These are phyloP conservation scores for Numenius phaeopus DNA, from an alignment of 2,797 vertebrate genomes.

Conservation along the genomic window DNA sequence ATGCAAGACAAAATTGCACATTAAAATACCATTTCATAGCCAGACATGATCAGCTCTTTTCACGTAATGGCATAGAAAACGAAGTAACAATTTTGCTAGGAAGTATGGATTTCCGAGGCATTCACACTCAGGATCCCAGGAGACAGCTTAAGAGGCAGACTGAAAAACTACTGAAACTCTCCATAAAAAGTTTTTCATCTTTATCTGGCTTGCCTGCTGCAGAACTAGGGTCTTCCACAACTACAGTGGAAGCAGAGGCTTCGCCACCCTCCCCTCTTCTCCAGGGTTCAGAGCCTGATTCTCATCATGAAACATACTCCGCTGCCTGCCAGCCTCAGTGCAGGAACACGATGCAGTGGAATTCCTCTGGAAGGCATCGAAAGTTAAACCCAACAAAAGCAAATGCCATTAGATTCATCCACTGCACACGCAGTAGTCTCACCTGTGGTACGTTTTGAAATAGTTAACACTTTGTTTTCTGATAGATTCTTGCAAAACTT, in stretches of 20 bases:
- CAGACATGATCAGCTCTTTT: not conserved
- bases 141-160: not conserved
- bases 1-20: not conserved
- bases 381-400: not conserved
- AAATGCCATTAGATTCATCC: not conserved
- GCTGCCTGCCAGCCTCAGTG: not conserved
- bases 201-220: not conserved
- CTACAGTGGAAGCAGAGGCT: not conserved
- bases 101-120: not conserved
- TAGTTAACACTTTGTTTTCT: slow-evolving; percentile 98
- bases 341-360: not conserved
- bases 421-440: slow-evolving; percentile 13
- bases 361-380: not conserved
- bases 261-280: not conserved
- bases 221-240: not conserved
- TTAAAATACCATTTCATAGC: not conserved
- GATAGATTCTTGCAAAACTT: slow-evolving; percentile 97
- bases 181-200: not conserved
- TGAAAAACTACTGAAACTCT: not conserved
- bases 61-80: not conserved
- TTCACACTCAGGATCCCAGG: not conserved
- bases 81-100: not conserved
- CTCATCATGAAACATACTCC: not conserved
- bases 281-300: not conserved
- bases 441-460: slow-evolving; percentile 99